Conservation (phyloP, 2,113 vertebrate species). For the Bolborhynchus lineola region DNA sequence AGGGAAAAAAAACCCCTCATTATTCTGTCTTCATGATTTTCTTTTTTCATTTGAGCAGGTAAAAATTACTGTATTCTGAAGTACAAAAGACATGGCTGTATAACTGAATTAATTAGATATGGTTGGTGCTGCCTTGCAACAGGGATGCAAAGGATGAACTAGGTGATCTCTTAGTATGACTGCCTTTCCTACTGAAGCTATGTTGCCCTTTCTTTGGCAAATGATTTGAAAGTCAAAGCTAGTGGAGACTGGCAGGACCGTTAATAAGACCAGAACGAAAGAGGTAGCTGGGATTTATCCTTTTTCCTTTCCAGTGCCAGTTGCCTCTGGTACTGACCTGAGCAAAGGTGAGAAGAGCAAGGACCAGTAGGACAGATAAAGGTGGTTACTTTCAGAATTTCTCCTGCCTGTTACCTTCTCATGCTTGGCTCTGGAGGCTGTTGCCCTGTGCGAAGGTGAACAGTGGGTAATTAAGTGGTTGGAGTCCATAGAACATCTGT, state of each 20-base stretch:
- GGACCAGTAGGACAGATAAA: background rate
- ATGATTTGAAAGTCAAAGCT: background rate
- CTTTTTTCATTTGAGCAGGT: background rate
- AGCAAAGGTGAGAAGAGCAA: background rate
- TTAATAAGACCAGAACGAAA: background rate
- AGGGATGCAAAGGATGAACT: background rate
- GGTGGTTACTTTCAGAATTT: background rate
- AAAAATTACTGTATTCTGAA: background rate
- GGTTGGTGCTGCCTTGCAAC: background rate
- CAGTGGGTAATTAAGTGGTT: background rate
- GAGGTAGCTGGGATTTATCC: background rate
- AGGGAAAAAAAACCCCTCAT: rapidly evolving
- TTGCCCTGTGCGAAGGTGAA: background rate
- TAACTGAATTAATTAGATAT: background rate
- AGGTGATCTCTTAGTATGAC: background rate
- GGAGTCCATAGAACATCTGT: background rate
- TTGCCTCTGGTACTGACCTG: background rate
- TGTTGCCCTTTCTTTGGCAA: background rate
- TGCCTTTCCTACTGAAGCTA: background rate
- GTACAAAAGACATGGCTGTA: background rate
- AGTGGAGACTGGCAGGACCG: background rate
- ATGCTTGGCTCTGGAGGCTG: background rate
- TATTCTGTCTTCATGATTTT: background rate
- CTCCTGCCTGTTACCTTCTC: background rate
- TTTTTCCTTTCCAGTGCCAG: background rate